These are phyloP conservation scores for Plagodis dolabraria DNA, from an alignment of 2,888 invertebrate genomes.

Conservation along the genomic window DNA sequence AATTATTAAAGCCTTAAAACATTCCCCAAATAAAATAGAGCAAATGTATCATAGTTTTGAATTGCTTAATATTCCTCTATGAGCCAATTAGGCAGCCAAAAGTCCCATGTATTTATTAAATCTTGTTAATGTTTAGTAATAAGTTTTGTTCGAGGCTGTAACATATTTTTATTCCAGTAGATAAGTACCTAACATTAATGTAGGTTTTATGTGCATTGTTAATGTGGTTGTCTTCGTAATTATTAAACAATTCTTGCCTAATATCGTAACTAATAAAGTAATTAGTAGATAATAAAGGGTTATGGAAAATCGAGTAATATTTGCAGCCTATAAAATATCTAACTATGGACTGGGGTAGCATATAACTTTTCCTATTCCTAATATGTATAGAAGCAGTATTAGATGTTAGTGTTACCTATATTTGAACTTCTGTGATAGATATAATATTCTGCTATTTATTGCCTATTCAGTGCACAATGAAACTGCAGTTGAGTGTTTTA, in stretches of 20 bases:
- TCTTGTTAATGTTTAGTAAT: not conserved
- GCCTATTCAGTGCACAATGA: constrained; percentile 18
- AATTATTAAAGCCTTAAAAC: no score
- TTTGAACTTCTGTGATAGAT: constrained; percentile 64
- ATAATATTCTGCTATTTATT: constrained; percentile 51
- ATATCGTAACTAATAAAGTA: not conserved
- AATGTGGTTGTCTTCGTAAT: not conserved
- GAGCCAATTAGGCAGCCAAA: no score
- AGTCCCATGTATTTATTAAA: no score
- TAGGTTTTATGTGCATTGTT: not conserved
- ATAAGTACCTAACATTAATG: not conserved
- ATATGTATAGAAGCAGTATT: constrained; percentile 34
- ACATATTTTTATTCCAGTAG: constrained; percentile 9
- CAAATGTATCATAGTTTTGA: no score
- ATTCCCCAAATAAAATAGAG: no score
- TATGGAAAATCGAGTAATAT: constrained; percentile 24
- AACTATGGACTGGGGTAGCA: constrained; percentile 21
- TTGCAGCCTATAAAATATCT: constrained; percentile 4
- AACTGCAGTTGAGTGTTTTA: not conserved
- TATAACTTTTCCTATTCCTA: constrained; percentile 1
- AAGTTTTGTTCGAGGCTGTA: constrained; percentile 19
- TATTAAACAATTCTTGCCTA: constrained; percentile 3
- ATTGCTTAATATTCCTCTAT: no score
- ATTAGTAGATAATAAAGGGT: constrained; percentile 13
- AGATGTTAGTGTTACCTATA: constrained; percentile 41